Evolutionary conservation across 1,140 invertebrate species (phyloP), one percentile per base, ranked within the genome.

Genomic region (Trinorchestia longiramus): DNA sequence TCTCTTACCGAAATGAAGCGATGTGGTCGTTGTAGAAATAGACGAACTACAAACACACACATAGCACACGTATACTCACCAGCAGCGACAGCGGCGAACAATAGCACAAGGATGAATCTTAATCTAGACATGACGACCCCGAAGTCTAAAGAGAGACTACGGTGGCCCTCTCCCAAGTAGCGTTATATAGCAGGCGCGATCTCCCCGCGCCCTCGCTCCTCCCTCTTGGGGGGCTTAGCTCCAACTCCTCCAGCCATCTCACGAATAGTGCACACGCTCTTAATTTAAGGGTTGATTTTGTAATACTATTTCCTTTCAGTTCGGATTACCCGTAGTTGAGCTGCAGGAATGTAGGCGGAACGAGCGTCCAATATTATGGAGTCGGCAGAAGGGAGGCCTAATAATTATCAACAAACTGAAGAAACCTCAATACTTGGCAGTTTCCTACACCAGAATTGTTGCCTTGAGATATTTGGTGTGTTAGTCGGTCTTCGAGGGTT

Each of bases 101-200:
- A 94, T 94, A 94, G 92, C 92, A 94, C 92, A 94, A 94, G 43
- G 92, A 94, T n/a, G 92, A 45, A 94, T 94, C 92, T 94, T 94
- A 94, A 94, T 94, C 92, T 94, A 94, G 92, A 94, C 92, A 94
- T 94, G 92, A 94, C 92, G 92, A 43, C 43, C 41, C 92, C 62
- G 92, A 94, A 45, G 92, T 94, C 92, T 94, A 45, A 94, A 94
- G 43, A 94, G 92, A 94, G 92, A 94, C 92, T 94, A 45, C 92
- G 92, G 92, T 43, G 43, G 44, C 92, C 92, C 92, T 45, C 92
- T 45, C 44, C 92, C 92, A 94, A 43, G 92, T 43, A 43, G 44
- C 92, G 41, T 94, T 94, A 94, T 94, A 94, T 94, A 94, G 43
- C 44, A 40, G 92, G 43, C 40, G 41, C 44, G 44, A 45, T 94